These are phyloP conservation scores for Tyto alba DNA, from an alignment of 2,113 vertebrate genomes.

Conservation along the genomic window DNA sequence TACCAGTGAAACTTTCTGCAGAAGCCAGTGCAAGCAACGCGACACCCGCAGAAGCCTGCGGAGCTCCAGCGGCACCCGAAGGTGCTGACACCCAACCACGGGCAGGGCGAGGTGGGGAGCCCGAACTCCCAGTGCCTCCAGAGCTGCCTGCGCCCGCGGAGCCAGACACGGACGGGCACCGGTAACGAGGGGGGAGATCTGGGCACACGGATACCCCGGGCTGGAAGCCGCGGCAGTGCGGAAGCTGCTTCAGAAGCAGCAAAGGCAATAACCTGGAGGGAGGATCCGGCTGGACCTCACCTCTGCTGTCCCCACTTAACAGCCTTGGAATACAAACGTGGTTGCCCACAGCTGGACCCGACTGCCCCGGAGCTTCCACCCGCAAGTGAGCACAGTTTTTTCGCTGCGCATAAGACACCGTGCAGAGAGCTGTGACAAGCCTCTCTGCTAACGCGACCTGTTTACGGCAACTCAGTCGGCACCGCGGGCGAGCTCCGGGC, in stretches of 20 bases:
- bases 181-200: neutral
- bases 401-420: no score
- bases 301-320: no score
- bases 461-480: no score
- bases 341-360: no score
- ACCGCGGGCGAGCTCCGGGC: accelerated
- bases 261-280: neutral
- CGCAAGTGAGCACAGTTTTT: no score
- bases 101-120: neutral
- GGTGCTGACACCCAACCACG: no score
- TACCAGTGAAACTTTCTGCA: no score
- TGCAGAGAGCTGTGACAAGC: neutral
- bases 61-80: neutral
- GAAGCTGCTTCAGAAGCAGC: neutral
- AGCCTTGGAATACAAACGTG: no score
- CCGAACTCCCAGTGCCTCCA: neutral
- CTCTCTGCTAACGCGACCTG: neutral
- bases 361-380: neutral
- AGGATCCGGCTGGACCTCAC: neutral
- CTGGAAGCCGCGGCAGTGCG: neutral
- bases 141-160: no score
- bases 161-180: accelerated
- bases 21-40: neutral
- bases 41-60: neutral
- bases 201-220: neutral